Base-by-base conservation (phyloP, 2,797 vertebrate species). In the Anas acuta region DNA sequence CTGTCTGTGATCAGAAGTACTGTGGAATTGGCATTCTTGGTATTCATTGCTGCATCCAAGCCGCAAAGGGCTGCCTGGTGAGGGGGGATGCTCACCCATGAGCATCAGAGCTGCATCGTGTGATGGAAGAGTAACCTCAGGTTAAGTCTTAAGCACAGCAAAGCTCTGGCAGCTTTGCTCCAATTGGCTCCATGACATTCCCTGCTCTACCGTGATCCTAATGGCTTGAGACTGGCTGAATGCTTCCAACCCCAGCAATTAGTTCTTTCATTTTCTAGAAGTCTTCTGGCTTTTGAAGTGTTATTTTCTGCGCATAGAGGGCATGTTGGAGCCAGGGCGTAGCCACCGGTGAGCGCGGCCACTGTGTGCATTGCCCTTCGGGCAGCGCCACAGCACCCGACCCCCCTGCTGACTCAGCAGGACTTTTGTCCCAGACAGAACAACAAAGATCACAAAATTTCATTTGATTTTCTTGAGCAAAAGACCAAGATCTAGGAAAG, bases 161-260 rank as follows among this genome's bases (percentile, higher is more conserved):
- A 96, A 96, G 47, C 76, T 73, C 76, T 73, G 76, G 80, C 94
- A 94, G 92, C 90, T 95, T 96, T 96, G 94, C 89, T 93, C 93
- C 96, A 93, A 95, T 97, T 96, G 96, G 93, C 95, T 96, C 95
- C 93, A 93, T 97, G 96, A 97, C 95, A 95, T 97, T 96, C 94
- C 64, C 96, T 1, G 9, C 94, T 95, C 69, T 1, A 18, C 49
- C 0, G 39, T 97, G 95, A 96, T 96, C 92, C 85, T 97, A 96
- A 97, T 96, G 87, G 84, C 64, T 96, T 96, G 81, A 94, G 96
- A 97, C 95, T 96, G 92, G 58, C 64, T 96, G 95, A 97, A 95
- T 96, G 95, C 95, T 95, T 91, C 94, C 80, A 93, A 91, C 77
- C 89, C 62, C 94, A 95, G 95, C 93, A 96, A 95, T 96, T 95